phyloP scores from a whole-genome alignment of 2,113 vertebrate species.

The Psettodes erumei region DNA sequence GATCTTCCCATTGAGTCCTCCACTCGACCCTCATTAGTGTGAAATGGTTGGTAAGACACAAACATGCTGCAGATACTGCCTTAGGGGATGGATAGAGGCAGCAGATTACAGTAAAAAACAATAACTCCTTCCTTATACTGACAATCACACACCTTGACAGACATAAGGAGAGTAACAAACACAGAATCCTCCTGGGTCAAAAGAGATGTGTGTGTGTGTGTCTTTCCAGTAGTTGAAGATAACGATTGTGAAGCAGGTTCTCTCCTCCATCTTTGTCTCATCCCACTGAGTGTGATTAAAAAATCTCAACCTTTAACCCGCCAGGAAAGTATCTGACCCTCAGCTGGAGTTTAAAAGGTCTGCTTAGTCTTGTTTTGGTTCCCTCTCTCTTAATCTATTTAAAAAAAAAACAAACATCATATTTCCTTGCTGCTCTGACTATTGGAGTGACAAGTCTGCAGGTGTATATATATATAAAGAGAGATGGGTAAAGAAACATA shows the following conservation, averaged over 20 bases:
- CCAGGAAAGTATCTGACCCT: conserved; percentile 40
- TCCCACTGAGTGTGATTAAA: conserved; percentile 62
- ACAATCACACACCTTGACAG: conserved; percentile 28
- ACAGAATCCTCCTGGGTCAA: conserved; percentile 39
- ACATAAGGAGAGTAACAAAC: conserved; percentile 35
- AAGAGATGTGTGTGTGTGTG: conserved; percentile 22
- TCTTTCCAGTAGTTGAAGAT: conserved; percentile 40
- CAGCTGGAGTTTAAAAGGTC: conserved; percentile 25
- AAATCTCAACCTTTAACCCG: conserved; percentile 54
- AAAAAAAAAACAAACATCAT: background rate
- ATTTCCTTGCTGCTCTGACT: background rate
- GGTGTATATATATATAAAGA: background rate
- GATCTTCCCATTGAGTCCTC: background rate
- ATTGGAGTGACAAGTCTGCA: conserved; percentile 11
- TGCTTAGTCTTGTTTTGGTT: conserved; percentile 13
- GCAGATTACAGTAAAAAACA: conserved; percentile 41
- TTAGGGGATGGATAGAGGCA: conserved; percentile 42
- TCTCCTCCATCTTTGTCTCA: conserved; percentile 36
- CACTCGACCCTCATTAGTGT: background rate
- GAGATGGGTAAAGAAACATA: conserved; percentile 6
- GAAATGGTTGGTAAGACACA: background rate
- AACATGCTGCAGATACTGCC: conserved; percentile 42
- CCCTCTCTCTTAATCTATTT: background rate
- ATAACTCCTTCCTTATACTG: conserved; percentile 27
- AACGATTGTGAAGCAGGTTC: conserved; percentile 44